Base-by-base conservation (phyloP, 2,113 vertebrate genomes). In the Alethe castanea region DNA sequence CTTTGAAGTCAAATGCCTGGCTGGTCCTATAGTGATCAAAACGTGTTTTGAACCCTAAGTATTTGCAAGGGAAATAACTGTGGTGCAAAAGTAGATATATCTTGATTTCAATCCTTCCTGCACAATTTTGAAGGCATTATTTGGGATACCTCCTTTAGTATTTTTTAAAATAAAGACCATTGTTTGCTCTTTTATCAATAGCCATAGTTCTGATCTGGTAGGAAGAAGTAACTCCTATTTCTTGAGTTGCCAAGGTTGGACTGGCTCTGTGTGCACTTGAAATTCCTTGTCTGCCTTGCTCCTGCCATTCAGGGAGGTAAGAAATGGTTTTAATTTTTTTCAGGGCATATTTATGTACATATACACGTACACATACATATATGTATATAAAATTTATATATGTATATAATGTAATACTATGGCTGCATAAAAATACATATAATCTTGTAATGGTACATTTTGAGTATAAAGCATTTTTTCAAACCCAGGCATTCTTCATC, bases 1-100 rank as follows among this genome's bases (percentile, higher is more conserved):
- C 93, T 96, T 92, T 88, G 93, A 94, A 97, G 92, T 93, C 82
- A 92, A 96, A 94, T 88, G 88, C 52, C 65, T 95, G 86, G 56
- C 88, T 93, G 82, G 88, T 92, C 88, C 92, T 78, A 22, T 24
- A 52, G 48, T 57, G 76, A 93, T 94, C 72, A 88, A 88, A 93
- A 86, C 40, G 25, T 2, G 1, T 57, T 79, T 84, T 81, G 81
- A 81, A 66, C 36, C 53, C 36, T 76, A 19, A 57, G 61, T 94
- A 60, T 91, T 79, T 90, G 31, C 65, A 66, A 92, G 65, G 61
- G 47, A 74, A 89, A 64, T 85, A 84, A 22, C 40, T 71, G 28
- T 64, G 52, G 28, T 83, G 79, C 35, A 44, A 44, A 80, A 64
- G 54, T 19, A 78, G 40, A 15, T 67, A 1, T 3, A 40, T 52